These are phyloP conservation scores for Cranoglanis bouderius DNA, from an alignment of 2,113 vertebrate genomes.

Conservation along the genomic window DNA sequence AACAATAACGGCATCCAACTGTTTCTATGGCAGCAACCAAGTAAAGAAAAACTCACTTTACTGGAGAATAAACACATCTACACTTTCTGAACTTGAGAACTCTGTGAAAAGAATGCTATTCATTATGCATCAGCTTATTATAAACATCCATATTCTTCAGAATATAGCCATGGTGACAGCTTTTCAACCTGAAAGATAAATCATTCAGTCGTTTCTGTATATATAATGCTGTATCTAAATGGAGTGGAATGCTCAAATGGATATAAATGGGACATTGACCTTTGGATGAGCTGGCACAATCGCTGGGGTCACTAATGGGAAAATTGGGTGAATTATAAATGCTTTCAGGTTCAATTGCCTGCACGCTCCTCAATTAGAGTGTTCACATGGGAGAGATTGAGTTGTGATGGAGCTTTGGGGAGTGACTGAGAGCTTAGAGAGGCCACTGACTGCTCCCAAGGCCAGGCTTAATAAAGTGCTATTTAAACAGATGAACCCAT, in stretches of 20 bases:
- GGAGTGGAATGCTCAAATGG: not conserved
- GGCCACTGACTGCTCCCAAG: conserved; percentile 41
- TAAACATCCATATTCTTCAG: not conserved
- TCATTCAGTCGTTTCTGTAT: not conserved
- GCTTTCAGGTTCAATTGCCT: conserved; percentile 34
- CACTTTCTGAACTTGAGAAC: not conserved
- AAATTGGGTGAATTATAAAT: conserved; percentile 38
- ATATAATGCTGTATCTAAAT: not conserved
- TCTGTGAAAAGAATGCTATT: not conserved
- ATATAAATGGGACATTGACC: conserved; percentile 16
- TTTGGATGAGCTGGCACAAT: conserved; percentile 6
- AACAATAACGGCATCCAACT: too few relatives aligned
- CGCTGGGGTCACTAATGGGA: conserved; percentile 36
- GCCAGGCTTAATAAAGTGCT: conserved; percentile 52
- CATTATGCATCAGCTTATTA: not conserved
- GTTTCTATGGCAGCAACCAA: too few relatives aligned
- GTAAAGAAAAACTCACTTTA: too few relatives aligned
- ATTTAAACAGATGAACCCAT: conserved; percentile 46
- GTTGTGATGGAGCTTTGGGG: conserved; percentile 26
- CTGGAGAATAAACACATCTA: not conserved
- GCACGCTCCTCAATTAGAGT: conserved; percentile 2
- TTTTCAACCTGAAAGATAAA: not conserved
- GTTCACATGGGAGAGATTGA: conserved; percentile 36
- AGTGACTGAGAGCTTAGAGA: conserved; percentile 29
- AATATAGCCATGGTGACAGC: not conserved